Evolutionary conservation across 2,113 vertebrate species (phyloP).

Genomic region (Eira barbara): DNA sequence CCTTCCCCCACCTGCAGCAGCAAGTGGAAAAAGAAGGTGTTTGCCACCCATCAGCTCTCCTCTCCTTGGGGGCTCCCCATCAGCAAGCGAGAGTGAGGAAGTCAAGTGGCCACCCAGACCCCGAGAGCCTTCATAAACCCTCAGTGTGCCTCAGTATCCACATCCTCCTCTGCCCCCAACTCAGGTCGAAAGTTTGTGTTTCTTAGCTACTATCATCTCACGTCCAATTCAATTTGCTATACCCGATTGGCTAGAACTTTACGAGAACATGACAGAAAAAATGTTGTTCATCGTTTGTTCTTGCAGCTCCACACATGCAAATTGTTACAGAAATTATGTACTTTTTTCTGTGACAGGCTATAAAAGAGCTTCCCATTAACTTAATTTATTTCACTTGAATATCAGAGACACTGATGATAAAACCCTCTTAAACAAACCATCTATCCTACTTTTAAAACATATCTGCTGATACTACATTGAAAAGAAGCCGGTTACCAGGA

Average conservation of each 20-base stretch:
- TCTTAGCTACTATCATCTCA: not conserved
- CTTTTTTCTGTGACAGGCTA: slow-evolving; percentile 73
- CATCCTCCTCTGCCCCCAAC: not conserved
- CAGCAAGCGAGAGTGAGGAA: not conserved
- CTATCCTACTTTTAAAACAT: slow-evolving; percentile 46
- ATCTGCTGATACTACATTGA: slow-evolving; percentile 42
- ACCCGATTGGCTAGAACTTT: slow-evolving; percentile 1
- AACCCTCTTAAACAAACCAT: slow-evolving; percentile 62
- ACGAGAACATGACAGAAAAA: slow-evolving; percentile 65
- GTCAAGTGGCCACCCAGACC: not conserved
- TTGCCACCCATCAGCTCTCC: not conserved
- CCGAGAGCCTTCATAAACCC: not conserved
- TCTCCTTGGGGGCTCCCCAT: not conserved
- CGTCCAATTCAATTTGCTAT: slow-evolving; percentile 7
- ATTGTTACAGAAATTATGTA: slow-evolving; percentile 78
- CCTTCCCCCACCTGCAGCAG: not conserved
- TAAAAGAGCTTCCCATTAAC: slow-evolving; percentile 67
- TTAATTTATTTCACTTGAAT: slow-evolving; percentile 76
- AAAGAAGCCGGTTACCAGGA: slow-evolving; percentile 48
- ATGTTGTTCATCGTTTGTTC: slow-evolving; percentile 65
- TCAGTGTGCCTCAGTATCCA: not conserved
- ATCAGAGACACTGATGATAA: slow-evolving; percentile 70
- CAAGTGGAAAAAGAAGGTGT: not conserved
- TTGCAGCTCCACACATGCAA: slow-evolving; percentile 74
- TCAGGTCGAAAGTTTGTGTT: not conserved